Percentiles rank a stretch among this genome's conserved stretches.
phyloP scores from a whole-genome alignment of 2,113 vertebrate genomes.

The Lepus europaeus region DNA sequence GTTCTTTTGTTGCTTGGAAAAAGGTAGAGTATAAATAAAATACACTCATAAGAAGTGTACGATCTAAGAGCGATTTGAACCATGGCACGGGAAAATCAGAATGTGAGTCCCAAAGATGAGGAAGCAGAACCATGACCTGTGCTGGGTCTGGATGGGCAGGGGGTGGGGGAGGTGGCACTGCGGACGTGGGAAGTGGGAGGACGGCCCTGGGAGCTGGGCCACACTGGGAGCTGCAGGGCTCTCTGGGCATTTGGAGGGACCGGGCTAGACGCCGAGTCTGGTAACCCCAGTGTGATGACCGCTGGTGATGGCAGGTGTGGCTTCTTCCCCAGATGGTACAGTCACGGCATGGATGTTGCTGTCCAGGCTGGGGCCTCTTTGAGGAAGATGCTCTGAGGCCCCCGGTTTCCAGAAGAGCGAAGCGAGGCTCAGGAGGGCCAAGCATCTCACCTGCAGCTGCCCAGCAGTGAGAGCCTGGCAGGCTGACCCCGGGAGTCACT shows the following conservation, averaged over 20 bases:
- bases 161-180: no score
- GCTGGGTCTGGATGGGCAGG: not conserved
- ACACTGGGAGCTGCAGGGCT: rapidly evolving
- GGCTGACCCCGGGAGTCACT: rapidly evolving
- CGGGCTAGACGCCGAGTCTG: not conserved
- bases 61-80: not conserved
- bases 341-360: rapidly evolving
- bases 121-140: rapidly evolving
- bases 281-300: not conserved
- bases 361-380: rapidly evolving
- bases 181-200: no score
- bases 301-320: not conserved
- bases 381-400: not conserved
- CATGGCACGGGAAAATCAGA: not conserved
- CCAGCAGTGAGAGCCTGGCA: rapidly evolving
- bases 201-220: not conserved
- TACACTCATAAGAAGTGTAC: not conserved
- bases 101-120: rapidly evolving
- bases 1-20: not conserved
- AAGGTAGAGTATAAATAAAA: not conserved
- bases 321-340: rapidly evolving
- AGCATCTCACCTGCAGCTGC: not conserved
- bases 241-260: not conserved
- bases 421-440: not conserved
- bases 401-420: not conserved